Base-by-base conservation (phyloP, 2,888 invertebrate species). In the Acleris holmiana region DNA sequence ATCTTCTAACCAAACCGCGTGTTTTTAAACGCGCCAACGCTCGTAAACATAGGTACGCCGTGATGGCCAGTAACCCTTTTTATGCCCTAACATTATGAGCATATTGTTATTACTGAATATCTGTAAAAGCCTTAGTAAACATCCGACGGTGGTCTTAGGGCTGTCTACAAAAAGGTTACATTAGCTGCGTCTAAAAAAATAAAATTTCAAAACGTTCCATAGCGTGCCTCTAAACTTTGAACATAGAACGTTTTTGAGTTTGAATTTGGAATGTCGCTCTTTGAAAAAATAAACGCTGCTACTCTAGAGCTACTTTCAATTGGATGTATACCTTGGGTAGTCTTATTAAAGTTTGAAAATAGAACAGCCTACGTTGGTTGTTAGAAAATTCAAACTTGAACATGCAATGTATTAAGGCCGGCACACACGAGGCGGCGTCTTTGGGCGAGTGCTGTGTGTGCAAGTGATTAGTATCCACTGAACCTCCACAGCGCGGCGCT, bases 401-500 rank as follows among this genome's bases (percentile, higher is more conserved):
- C 44, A 4, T n/a, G 44, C 13, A 29, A 55, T 61, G 62, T 60
- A 55, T 65, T 65, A 88, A 84, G 85, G 78, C 80, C 80, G 78
- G 79, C 78, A 84, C 79, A 85, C 76, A 85, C 46, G 71, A 51
- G 71, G 81, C 89, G 90, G 89, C 75, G 70, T 65, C 65, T 65
- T 65, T 65, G 68, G 74, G 82, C 73, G 86, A 89, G 88, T 85
- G 79, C 74, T 85, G 86, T 92, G 82, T 91, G 84, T 79, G 72
- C 74, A 77, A 85, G 74, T 86, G 82, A 89, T 91, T 92, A 92
- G 91, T 79, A 76, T 15, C 69, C 66, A 68, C 69, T 77, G 76
- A 88, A 89, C 89, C 91, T 84, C 90, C 90, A 72, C 81, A 71
- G 85, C 68, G 89, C 86, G 91, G 90, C 90, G 90, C 90, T 90